phyloP scores from a whole-genome alignment of 2,888 invertebrate species.

The Ornithoptera alexandrae region DNA sequence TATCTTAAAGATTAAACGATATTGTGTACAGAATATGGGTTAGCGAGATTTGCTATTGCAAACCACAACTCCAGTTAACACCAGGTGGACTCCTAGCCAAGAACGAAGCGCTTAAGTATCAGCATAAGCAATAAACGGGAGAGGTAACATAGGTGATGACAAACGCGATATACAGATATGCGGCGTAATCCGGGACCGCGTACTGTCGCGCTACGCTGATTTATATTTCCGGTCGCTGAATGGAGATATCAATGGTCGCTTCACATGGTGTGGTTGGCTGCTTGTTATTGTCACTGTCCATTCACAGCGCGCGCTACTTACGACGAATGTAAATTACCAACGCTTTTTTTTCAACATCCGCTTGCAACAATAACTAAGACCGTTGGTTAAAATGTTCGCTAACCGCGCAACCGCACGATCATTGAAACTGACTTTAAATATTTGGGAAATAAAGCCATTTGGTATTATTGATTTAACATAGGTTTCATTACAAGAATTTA shows the following conservation, averaged over 20 bases:
- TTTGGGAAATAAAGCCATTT: not conserved
- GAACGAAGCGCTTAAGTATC: not conserved
- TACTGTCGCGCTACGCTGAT: slow-evolving; percentile 61
- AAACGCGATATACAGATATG: slow-evolving; percentile 31
- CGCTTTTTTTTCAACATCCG: slow-evolving; percentile 38
- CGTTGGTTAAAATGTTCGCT: slow-evolving; percentile 20
- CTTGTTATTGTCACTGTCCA: slow-evolving; percentile 54
- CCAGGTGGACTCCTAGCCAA: too few species aligned
- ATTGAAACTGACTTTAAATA: slow-evolving; percentile 6
- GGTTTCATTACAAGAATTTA: not conserved
- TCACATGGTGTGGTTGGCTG: slow-evolving; percentile 55
- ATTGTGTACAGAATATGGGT: too few species aligned
- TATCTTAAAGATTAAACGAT: too few species aligned
- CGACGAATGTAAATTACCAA: slow-evolving; percentile 48
- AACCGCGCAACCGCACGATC: slow-evolving; percentile 19
- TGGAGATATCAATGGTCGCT: slow-evolving; percentile 68
- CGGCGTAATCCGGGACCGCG: slow-evolving; percentile 44
- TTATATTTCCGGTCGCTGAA: slow-evolving; percentile 73
- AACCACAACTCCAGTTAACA: too few species aligned
- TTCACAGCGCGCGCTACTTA: slow-evolving; percentile 54
- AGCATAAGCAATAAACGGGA: not conserved
- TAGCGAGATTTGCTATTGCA: too few species aligned
- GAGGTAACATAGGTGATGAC: slow-evolving; percentile 8
- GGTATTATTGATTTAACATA: not conserved
- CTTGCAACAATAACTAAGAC: slow-evolving; percentile 33